These are phyloP conservation scores for Suricata suricatta DNA, from an alignment of 2,113 vertebrate species.

Conservation along the genomic window DNA sequence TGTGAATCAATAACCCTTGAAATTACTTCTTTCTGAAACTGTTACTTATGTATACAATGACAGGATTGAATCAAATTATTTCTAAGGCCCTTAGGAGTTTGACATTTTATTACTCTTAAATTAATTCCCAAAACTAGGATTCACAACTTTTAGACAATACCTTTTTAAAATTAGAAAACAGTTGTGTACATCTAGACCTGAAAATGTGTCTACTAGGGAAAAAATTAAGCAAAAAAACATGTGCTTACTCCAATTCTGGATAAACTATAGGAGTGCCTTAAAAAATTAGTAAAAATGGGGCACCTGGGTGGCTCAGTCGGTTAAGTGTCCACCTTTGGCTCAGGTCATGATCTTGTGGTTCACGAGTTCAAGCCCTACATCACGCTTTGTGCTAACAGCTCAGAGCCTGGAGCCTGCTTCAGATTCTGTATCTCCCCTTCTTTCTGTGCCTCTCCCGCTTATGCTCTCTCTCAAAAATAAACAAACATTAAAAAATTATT, in stretches of 20 bases:
- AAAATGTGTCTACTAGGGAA: not conserved
- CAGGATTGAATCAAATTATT: slow-evolving; percentile 16
- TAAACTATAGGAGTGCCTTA: not conserved
- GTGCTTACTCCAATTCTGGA: not conserved
- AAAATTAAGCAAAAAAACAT: not conserved
- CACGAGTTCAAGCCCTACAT: no score
- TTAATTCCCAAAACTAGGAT: not conserved
- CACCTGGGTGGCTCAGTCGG: no score
- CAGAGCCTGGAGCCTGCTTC: no score
- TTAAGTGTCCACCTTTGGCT: no score
- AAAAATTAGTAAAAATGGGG: not conserved
- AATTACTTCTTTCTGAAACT: slow-evolving; percentile 37
- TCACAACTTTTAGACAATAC: not conserved
- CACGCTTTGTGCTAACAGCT: no score
- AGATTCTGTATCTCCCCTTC: no score
- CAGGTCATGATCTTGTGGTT: no score
- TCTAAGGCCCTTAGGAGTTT: not conserved
- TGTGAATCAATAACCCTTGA: not conserved
- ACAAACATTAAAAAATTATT: no score
- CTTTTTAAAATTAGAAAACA: not conserved
- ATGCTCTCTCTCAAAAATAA: no score
- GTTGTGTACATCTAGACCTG: not conserved
- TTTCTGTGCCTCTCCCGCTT: no score
- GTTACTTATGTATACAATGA: not conserved
- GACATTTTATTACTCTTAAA: slow-evolving; percentile 18